Conservation (phyloP, 2,888 invertebrate genomes). For the Synanthedon myopaeformis region DNA sequence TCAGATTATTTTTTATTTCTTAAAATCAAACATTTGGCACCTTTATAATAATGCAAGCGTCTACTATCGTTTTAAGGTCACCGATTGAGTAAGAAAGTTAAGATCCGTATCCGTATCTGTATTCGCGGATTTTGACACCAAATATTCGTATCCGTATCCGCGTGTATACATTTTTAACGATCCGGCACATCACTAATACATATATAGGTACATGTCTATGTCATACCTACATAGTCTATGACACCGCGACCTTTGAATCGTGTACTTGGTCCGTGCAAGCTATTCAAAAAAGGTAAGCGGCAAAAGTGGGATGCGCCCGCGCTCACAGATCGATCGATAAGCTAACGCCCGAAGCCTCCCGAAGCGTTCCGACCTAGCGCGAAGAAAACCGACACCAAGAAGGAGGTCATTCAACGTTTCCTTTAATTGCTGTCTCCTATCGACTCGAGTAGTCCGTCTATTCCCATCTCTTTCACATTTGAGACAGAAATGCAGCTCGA, state of each 20-base stretch:
- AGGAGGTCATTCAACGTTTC: conserved; percentile 55
- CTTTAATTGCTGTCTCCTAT: conserved; percentile 51
- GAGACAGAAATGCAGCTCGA: conserved; percentile 37
- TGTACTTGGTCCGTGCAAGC: not conserved
- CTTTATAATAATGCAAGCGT: too few species aligned
- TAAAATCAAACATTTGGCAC: too few species aligned
- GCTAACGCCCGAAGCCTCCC: conserved; percentile 32
- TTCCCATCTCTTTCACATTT: conserved; percentile 30
- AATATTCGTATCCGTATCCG: too few species aligned
- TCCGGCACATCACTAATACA: too few species aligned
- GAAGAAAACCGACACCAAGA: conserved; percentile 34
- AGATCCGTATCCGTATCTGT: too few species aligned
- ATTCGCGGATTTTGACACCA: too few species aligned
- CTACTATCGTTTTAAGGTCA: too few species aligned
- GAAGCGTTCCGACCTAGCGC: conserved; percentile 36
- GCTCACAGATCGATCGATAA: conserved; percentile 46
- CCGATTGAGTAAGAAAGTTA: too few species aligned
- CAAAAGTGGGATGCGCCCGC: conserved; percentile 11
- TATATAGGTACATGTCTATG: too few species aligned
- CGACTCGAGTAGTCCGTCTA: conserved; percentile 22
- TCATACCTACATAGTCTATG: not conserved
- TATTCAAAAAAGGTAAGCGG: not conserved
- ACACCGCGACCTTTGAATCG: not conserved
- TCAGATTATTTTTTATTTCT: too few species aligned
- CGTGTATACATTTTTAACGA: too few species aligned